phyloP scores from a whole-genome alignment of 2,888 invertebrate genomes.

The Rambutsinella grinnellia region DNA sequence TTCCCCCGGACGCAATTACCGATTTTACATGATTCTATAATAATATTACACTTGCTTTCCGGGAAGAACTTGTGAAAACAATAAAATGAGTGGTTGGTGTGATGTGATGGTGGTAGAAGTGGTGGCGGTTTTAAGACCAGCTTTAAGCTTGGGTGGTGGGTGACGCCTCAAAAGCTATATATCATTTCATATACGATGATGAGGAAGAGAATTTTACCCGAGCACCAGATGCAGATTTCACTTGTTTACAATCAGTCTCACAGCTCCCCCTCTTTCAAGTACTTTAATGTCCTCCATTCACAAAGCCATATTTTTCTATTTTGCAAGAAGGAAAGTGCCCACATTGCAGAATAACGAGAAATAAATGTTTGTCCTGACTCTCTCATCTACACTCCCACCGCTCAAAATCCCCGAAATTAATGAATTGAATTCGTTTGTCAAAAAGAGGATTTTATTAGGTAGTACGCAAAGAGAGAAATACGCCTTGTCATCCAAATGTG shows the following conservation, averaged over 20 bases:
- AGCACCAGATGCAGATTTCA: slow-evolving; percentile 6
- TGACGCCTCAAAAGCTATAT: neutral
- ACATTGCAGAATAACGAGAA: neutral
- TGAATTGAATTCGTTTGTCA: neutral
- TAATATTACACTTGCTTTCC: slow-evolving; percentile 4
- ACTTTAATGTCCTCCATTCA: neutral
- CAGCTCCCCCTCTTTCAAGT: neutral
- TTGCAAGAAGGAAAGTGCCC: neutral
- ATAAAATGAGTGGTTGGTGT: neutral
- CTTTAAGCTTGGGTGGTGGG: neutral
- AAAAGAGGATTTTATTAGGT: slow-evolving; percentile 6
- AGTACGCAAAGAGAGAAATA: no score
- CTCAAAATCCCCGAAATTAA: neutral
- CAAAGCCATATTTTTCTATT: no score
- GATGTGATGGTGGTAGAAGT: neutral
- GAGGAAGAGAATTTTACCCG: neutral
- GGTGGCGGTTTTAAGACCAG: neutral
- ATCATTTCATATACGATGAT: neutral
- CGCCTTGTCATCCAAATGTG: neutral
- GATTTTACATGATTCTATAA: slow-evolving; percentile 29
- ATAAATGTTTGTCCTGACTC: neutral
- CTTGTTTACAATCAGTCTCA: neutral
- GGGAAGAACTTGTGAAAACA: neutral
- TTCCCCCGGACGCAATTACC: slow-evolving; percentile 24
- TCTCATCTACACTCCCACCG: neutral